Evolutionary conservation across 2,113 vertebrate species (phyloP), one percentile per base, ranked within the genome.

Genomic region (Planiliza haematocheilus): DNA sequence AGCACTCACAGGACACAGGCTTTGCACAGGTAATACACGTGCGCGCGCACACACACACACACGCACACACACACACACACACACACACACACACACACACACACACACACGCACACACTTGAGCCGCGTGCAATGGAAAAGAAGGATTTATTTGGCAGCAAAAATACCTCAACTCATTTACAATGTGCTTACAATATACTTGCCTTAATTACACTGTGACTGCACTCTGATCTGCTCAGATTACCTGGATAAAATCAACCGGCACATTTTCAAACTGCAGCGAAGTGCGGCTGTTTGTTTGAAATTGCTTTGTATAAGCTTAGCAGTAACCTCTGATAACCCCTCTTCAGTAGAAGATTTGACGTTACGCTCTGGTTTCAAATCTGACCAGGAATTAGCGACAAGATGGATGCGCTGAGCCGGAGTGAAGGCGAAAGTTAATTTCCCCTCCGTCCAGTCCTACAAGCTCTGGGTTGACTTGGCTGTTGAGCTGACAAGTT

Each of bases 1-100:
- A 59, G 60, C 74, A 85, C 73, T 73, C 81, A 76, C 60, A 82
- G 81, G 81, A 89, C 71, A 77, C 42, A 83, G 66, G 69, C 70
- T 86, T 75, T 86, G 70, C 85, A 59, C 67, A 64, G 39, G 38
- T 18, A 61, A 68, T 53, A 63, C 58, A 82, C n/a, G n/a, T n/a
- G n/a, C n/a, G n/a, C n/a, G n/a, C n/a, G n/a, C n/a, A n/a, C 58
- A 62, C 56, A 68, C 39, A 51, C 55, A 79, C 37, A 55, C 17
- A 37, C 45, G 38, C 56, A 66, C 16, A 48, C 38, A 57, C 48
- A 45, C 42, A 51, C 51, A 46, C 38, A 39, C 21, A 65, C 21
- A 36, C 12, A 39, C 12, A 62, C 30, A 46, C 51, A 55, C 60
- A 51, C 51, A 46, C 38, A 39, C 21, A 65, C 21, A 36, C 42